A percentile compares a stretch with the other conserved stretches of the same genome.
These are phyloP conservation scores for Brachyhypopomus occidentalis DNA, from an alignment of 2,113 vertebrate species.

Conservation along the genomic window DNA sequence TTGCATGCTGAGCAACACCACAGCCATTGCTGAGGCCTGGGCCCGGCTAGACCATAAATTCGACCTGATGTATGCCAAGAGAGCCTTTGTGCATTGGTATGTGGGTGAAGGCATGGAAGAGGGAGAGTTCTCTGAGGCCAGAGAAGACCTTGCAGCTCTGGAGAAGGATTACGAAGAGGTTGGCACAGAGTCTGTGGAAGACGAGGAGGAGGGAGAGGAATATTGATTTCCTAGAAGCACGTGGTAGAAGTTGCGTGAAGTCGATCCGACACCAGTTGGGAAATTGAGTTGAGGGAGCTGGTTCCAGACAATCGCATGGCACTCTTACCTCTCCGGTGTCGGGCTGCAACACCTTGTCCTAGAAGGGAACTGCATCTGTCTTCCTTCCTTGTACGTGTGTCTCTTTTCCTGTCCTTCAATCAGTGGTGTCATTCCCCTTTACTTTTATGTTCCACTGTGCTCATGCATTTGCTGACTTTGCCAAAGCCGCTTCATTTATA, in stretches of 20 bases:
- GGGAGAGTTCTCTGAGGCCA: conserved; percentile 84
- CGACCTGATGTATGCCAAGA: conserved; percentile 87
- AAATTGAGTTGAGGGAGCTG: not conserved
- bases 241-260: not conserved
- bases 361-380: conserved; percentile 2
- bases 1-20: conserved; percentile 90
- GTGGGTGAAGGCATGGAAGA: conserved; percentile 92
- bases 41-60: conserved; percentile 87
- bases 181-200: conserved; percentile 78
- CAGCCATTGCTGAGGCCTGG: conserved; percentile 85
- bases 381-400: conserved; percentile 27
- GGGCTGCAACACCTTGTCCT: conserved; percentile 13
- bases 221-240: conserved; percentile 63
- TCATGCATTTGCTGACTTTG: conserved; percentile 10
- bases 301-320: conserved; percentile 20
- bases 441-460: not conserved
- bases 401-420: conserved; percentile 7
- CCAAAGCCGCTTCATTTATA: conserved; percentile 18
- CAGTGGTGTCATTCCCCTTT: conserved; percentile 13
- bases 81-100: conserved; percentile 89
- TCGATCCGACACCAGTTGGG: not conserved
- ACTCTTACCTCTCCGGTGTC: conserved; percentile 19
- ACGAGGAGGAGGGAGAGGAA: conserved; percentile 80
- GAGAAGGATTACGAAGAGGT: conserved; percentile 89
- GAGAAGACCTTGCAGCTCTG: conserved; percentile 84